Evolutionary conservation across 2,797 vertebrate genomes (phyloP), one percentile per base, ranked within the genome.

Genomic region (Nyctalus aviator): DNA sequence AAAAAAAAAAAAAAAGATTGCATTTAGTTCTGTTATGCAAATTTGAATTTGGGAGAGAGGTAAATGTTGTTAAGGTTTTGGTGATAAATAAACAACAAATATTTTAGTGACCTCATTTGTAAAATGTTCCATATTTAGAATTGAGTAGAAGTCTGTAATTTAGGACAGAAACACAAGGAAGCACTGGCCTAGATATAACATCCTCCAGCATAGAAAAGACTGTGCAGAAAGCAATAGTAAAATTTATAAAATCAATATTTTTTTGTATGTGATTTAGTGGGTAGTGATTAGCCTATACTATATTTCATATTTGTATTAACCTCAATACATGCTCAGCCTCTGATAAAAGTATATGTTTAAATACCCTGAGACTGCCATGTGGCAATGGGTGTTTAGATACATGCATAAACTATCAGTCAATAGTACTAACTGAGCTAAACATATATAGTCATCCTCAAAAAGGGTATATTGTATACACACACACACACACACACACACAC

Each of bases 11-110:
- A 92, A 90, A 81, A 41, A 44, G 35, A 94, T 55, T 91, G 46
- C 64, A 85, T 88, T 87, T 92, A 73, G 7, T 32, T 8, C 3
- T 62, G 21, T 81, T 62, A 18, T 72, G 8, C 25, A 69, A 35
- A 35, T 88, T 75, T 41, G 13, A 96, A 72, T 88, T 68, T 68
- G 18, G 44, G 15, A 71, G 71, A 89, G 30, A 94, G 8, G 6
- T 57, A 30, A 84, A 62, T 55, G n/a, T 62, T 75, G 35, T 73
- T 91, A 81, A 35, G 10, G 2, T 68, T 2, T 68, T 44, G 9
- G 15, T 59, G 76, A 79, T 73, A 71, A 95, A 64, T 46, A 75
- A 64, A 20, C 12, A 13, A 90, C 32, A 66, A 41, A 71, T 46
- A 73, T 85, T 88, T 94, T 82, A 85, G 35, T 78, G 30, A 83